phyloP scores from a whole-genome alignment of 2,113 vertebrate genomes.

The Dicrurus megarhynchus region DNA sequence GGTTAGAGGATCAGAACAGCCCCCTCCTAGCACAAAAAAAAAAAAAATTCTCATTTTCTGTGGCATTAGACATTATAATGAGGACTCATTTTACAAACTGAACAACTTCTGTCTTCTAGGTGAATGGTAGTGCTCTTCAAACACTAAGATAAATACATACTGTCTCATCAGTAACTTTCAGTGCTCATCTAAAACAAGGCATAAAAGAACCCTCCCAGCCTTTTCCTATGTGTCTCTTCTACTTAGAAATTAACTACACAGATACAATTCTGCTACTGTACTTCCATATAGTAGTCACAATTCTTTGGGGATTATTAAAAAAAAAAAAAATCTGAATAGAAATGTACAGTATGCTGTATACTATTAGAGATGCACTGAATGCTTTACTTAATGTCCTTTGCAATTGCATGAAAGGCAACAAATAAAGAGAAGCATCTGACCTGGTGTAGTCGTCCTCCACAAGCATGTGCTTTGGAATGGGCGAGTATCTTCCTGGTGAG shows the following conservation, averaged over 20 bases:
- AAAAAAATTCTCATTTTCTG: neutral
- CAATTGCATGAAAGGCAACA: neutral
- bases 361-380: neutral
- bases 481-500: conserved; percentile 92
- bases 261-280: neutral
- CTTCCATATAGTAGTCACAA: neutral
- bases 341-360: neutral
- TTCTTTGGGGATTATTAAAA: neutral
- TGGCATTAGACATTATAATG: neutral
- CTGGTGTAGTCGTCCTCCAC: conserved; percentile 95
- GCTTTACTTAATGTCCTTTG: neutral
- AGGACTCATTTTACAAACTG: neutral
- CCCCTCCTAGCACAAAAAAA: neutral
- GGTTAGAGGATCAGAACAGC: neutral
- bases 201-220: neutral
- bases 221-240: neutral
- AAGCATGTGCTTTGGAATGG: conserved; percentile 92
- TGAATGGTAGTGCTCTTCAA: neutral
- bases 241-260: neutral
- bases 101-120: neutral
- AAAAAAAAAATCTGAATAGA: neutral
- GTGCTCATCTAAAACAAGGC: neutral
- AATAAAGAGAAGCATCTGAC: conserved; percentile 79
- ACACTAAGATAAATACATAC: neutral
- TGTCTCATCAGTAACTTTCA: neutral